phyloP scores from a whole-genome alignment of 2,888 invertebrate species.

The Holacanthella duospinosa region DNA sequence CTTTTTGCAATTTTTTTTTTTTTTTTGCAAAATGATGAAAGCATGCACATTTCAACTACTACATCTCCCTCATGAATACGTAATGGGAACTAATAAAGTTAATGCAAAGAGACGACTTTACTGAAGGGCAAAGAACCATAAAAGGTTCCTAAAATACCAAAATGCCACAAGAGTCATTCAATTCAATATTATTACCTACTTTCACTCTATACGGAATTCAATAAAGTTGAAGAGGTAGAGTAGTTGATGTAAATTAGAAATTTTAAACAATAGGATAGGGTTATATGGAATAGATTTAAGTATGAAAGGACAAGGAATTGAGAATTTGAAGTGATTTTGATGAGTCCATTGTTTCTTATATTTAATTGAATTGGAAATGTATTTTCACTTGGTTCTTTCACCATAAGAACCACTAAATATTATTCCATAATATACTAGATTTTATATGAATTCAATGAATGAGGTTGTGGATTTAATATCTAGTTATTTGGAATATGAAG shows the following conservation, averaged over 20 bases:
- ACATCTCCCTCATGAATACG: constrained; percentile 1
- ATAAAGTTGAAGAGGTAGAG: not conserved
- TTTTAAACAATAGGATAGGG: not conserved
- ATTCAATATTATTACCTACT: not conserved
- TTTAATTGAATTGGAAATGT: not conserved
- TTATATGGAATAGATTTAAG: not conserved
- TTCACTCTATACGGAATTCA: constrained; percentile 2
- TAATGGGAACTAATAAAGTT: not conserved
- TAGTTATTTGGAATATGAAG: no score
- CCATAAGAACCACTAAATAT: no score
- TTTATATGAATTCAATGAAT: no score
- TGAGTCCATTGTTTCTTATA: not conserved
- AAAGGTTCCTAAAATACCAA: not conserved
- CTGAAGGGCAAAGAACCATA: not conserved
- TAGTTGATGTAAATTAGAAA: not conserved
- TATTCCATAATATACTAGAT: no score
- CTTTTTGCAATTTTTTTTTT: not conserved
- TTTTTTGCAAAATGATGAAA: not conserved
- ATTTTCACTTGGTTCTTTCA: no score
- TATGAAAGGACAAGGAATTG: not conserved
- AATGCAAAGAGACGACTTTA: not conserved
- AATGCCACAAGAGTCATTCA: not conserved
- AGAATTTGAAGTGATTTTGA: constrained; percentile 5
- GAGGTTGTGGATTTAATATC: no score
- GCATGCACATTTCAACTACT: not conserved